Percentiles rank a stretch among this genome's conserved stretches.
Conservation (phyloP, 2,888 invertebrate genomes). For the Bugula neritina region DNA sequence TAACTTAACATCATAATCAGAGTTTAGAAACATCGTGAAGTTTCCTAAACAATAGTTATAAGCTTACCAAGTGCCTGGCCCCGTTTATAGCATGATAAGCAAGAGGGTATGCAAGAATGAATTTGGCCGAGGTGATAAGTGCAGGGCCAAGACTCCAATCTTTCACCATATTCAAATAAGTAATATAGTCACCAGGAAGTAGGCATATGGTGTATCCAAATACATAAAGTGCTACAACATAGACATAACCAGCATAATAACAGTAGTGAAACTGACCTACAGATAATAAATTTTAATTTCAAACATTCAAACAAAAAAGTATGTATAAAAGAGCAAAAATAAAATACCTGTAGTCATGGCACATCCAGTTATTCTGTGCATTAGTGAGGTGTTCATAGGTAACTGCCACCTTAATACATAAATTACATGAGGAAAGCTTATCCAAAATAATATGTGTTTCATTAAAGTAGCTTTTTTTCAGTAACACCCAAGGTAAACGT, state of each 20-base stretch:
- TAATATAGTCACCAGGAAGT: slow-evolving; percentile 21
- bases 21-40: too few relatives aligned
- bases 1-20: too few relatives aligned
- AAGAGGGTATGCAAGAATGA: slow-evolving; percentile 14
- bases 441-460: too few relatives aligned
- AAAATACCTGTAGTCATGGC: slow-evolving; percentile 15
- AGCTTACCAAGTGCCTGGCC: slow-evolving; percentile 24
- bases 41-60: too few relatives aligned
- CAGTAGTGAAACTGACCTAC: too few relatives aligned
- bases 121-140: slow-evolving; percentile 15
- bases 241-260: background rate
- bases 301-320: too few relatives aligned
- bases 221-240: slow-evolving; percentile 9
- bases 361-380: slow-evolving; percentile 26
- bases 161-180: slow-evolving; percentile 22
- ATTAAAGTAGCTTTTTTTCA: too few relatives aligned
- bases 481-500: too few relatives aligned
- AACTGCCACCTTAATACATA: slow-evolving; percentile 21
- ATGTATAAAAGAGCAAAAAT: too few relatives aligned
- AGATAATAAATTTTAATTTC: too few relatives aligned
- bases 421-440: too few relatives aligned
- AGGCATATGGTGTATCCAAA: slow-evolving; percentile 21
- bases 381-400: slow-evolving; percentile 22
- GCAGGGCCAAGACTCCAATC: background rate
- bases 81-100: slow-evolving; percentile 24